Evolutionary conservation across 1,140 invertebrate species (phyloP).

Genomic region (Elysia chlorotica): DNA sequence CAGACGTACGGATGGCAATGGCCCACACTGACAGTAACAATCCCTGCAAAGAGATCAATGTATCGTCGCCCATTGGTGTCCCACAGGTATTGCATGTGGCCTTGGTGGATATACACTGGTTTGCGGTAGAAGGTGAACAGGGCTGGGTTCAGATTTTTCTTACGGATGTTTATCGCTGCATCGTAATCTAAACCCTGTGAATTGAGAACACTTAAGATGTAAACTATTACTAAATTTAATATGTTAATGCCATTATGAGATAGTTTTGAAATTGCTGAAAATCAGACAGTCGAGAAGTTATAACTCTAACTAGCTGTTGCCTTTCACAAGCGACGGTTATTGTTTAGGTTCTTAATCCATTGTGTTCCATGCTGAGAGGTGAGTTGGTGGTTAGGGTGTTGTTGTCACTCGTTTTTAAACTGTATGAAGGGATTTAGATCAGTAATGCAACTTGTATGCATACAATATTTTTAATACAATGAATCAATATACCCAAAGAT

Average conservation of each 20-base stretch:
- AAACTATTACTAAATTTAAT: neutral
- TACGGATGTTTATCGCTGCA: constrained; percentile 45
- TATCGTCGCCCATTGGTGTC: constrained; percentile 86
- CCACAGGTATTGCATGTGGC: constrained; percentile 82
- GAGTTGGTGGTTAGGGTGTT: too few species aligned
- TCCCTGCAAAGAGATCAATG: constrained; percentile 93
- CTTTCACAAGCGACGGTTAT: neutral
- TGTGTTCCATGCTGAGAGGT: neutral
- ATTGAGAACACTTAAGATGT: neutral
- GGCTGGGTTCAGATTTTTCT: constrained; percentile 72
- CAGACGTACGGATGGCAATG: constrained; percentile 95
- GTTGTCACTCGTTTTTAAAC: too few species aligned
- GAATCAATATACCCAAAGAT: too few species aligned
- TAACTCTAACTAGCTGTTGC: neutral
- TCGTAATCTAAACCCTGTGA: constrained; percentile 54
- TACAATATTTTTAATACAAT: too few species aligned
- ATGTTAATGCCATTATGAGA: neutral
- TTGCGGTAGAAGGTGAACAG: constrained; percentile 79
- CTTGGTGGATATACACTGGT: constrained; percentile 83
- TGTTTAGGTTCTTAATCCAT: neutral
- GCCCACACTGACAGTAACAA: constrained; percentile 96
- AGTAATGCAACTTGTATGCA: too few species aligned
- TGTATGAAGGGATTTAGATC: too few species aligned
- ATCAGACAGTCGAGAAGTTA: neutral
- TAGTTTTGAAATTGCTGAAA: neutral